Conservation (phyloP, 2,888 invertebrate genomes). For the Aspidapion aeneum region DNA sequence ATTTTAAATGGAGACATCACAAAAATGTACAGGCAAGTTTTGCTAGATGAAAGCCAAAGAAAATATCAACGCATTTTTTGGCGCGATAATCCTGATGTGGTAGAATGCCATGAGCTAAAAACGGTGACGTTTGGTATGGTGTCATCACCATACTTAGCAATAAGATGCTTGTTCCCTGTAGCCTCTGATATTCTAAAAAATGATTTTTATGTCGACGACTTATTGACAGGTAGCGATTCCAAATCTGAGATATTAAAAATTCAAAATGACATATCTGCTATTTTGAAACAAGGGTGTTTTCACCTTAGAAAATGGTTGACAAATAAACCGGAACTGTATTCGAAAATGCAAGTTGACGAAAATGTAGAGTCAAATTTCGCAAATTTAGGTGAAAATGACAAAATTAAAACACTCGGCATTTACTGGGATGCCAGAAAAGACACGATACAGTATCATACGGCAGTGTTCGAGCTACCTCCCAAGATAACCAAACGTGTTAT, state of each 20-base stretch:
- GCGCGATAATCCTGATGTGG: slow-evolving; percentile 3
- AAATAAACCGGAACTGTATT: slow-evolving; percentile 10
- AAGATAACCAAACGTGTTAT: slow-evolving; percentile 2
- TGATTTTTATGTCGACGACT: slow-evolving; percentile 29
- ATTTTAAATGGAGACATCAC: slow-evolving; percentile 19
- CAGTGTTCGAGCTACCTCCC: slow-evolving; percentile 2
- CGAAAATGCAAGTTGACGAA: slow-evolving; percentile 7
- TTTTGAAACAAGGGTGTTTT: slow-evolving; percentile 21
- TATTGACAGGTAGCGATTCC: slow-evolving; percentile 19
- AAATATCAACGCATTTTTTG: slow-evolving; percentile 17
- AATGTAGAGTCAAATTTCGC: slow-evolving; percentile 13
- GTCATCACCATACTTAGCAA: slow-evolving; percentile 21
- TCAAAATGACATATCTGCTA: slow-evolving; percentile 18
- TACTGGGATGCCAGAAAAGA: slow-evolving; percentile 16
- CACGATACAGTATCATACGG: slow-evolving; percentile 13
- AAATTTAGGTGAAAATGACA: slow-evolving; percentile 17
- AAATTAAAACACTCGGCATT: slow-evolving; percentile 21
- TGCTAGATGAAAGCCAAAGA: slow-evolving; percentile 12
- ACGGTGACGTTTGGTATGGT: slow-evolving; percentile 29
- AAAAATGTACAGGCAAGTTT: slow-evolving; percentile 21
- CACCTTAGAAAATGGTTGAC: slow-evolving; percentile 19
- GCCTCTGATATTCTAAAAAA: slow-evolving; percentile 18
- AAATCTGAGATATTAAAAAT: slow-evolving; percentile 19
- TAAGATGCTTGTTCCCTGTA: slow-evolving; percentile 16
- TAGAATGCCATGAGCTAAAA: slow-evolving; percentile 21